Conservation (phyloP, 2,797 vertebrate species). For the Poliocrania exsul region DNA sequence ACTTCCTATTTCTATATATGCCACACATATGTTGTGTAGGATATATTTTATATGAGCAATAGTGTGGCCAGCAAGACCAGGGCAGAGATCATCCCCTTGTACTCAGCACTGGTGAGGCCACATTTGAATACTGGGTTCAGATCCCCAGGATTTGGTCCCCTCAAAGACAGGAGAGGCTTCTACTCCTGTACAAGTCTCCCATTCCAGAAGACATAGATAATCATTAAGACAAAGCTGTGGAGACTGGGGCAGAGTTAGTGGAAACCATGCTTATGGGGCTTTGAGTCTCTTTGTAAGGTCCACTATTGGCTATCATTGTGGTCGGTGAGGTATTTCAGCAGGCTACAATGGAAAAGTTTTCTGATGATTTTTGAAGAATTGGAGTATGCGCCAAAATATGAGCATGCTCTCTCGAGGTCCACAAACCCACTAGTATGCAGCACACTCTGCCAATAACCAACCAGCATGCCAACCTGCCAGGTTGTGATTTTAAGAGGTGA, state of each 20-base stretch:
- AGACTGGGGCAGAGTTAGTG: background rate
- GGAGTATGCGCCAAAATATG: background rate
- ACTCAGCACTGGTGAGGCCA: background rate
- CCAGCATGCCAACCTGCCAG: background rate
- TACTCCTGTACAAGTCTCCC: background rate
- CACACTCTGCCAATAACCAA: background rate
- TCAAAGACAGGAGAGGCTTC: background rate
- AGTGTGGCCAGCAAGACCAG: background rate
- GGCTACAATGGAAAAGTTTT: background rate
- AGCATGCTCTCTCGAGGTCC: background rate
- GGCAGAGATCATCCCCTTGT: no score
- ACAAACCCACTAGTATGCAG: background rate
- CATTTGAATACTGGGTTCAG: accelerated
- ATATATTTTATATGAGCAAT: background rate
- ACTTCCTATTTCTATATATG: background rate
- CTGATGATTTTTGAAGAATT: background rate
- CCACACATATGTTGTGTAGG: background rate
- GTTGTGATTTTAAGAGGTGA: background rate
- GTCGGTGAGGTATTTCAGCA: background rate
- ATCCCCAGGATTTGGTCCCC: background rate
- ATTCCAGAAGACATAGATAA: background rate
- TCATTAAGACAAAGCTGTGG: background rate
- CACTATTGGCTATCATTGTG: accelerated
- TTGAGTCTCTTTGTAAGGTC: background rate
- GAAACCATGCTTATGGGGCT: accelerated